Conservation (phyloP, 2,797 vertebrate species). For the Darevskia mixta region DNA sequence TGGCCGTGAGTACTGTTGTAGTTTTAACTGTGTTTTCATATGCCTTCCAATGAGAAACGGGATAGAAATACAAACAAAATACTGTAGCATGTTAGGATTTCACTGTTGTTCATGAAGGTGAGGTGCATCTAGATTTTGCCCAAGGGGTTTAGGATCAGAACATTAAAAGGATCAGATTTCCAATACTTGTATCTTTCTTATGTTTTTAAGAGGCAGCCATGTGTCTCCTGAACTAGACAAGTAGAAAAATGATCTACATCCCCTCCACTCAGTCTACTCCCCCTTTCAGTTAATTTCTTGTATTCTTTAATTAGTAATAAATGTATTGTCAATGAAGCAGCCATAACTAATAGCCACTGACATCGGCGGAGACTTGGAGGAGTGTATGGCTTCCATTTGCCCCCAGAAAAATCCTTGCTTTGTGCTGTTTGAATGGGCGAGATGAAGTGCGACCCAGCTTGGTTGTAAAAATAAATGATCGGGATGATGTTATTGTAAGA, state of each 20-base stretch:
- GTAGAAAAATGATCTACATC: not conserved
- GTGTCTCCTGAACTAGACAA: not conserved
- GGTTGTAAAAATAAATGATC: conserved; percentile 58
- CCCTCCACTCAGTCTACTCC: no score
- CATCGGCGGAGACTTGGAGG: not conserved
- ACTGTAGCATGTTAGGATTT: no score
- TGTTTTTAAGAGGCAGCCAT: not conserved
- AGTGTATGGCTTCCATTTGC: not conserved
- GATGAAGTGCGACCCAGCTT: not conserved
- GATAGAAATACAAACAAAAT: no score
- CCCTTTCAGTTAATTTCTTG: not conserved
- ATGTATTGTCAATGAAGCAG: not conserved
- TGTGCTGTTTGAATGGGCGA: fast-evolving
- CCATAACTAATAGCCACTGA: not conserved
- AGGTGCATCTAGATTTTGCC: not conserved
- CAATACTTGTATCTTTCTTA: not conserved
- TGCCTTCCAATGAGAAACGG: not conserved
- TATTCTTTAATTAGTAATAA: not conserved
- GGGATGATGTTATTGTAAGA: conserved; percentile 67
- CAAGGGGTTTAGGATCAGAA: not conserved
- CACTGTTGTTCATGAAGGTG: not conserved
- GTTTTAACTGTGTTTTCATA: no score
- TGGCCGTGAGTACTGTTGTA: no score
- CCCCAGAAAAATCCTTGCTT: not conserved
- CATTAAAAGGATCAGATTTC: not conserved